Conservation (phyloP, 2,888 invertebrate species). For the Boloria selene region DNA sequence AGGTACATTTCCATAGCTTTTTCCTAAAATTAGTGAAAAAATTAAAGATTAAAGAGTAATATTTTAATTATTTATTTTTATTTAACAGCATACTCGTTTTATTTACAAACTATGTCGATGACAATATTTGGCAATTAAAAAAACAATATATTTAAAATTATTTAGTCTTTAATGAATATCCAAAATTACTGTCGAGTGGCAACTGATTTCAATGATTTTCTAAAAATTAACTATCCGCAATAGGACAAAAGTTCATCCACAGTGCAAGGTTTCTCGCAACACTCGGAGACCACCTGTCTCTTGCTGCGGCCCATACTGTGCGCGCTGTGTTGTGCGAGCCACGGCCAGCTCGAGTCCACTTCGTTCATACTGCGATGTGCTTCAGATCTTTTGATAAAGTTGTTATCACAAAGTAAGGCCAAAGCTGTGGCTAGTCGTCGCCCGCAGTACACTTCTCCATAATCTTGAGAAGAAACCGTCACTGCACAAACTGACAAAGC, state of each 20-base stretch:
- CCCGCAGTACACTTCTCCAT: slow-evolving; percentile 28
- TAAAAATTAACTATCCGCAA: neutral
- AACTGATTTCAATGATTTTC: neutral
- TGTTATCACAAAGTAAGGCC: slow-evolving; percentile 37
- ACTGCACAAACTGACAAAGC: slow-evolving; percentile 17
- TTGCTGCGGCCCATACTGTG: slow-evolving; percentile 43
- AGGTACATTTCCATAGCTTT: too few relatives aligned
- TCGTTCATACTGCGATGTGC: neutral
- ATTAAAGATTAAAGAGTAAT: too few relatives aligned
- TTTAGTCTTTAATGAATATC: too few relatives aligned
- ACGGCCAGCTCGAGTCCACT: slow-evolving; percentile 38
- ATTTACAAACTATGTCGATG: too few relatives aligned
- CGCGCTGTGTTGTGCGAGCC: slow-evolving; percentile 43
- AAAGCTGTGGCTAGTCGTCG: slow-evolving; percentile 41
- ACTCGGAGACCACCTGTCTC: slow-evolving; percentile 48
- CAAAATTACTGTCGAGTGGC: too few relatives aligned
- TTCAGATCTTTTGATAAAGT: slow-evolving; percentile 37
- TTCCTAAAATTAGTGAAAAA: too few relatives aligned
- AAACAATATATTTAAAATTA: too few relatives aligned
- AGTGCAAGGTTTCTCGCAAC: slow-evolving; percentile 38
- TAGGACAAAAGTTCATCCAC: slow-evolving; percentile 1
- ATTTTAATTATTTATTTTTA: too few relatives aligned
- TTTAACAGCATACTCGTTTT: too few relatives aligned
- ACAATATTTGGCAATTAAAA: too few relatives aligned
- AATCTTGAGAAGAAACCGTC: slow-evolving; percentile 15